Evolutionary conservation across 2,113 vertebrate species (phyloP).

Genomic region (Gnathonemus echidnorhynchus): DNA sequence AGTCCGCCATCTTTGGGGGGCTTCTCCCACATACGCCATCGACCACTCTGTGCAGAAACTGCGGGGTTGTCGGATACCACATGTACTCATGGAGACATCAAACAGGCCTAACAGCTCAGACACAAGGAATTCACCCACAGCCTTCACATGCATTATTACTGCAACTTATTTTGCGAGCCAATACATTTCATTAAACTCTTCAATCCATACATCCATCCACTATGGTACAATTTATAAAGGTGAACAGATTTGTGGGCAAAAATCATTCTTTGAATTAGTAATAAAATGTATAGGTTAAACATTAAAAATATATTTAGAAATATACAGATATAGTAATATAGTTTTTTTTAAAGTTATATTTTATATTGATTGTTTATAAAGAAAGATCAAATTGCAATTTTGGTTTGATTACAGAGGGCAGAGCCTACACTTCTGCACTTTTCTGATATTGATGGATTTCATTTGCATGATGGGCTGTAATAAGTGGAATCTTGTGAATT

Average conservation of each 20-base stretch:
- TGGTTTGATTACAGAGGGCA: neutral
- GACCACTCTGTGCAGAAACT: constrained; percentile 82
- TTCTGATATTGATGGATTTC: neutral
- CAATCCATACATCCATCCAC: neutral
- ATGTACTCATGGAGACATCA: neutral
- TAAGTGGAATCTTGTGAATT: neutral
- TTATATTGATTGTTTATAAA: neutral
- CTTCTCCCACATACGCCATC: constrained; percentile 78
- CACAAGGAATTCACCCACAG: neutral
- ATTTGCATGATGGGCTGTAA: neutral
- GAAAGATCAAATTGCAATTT: neutral
- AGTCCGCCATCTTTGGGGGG: constrained; percentile 65
- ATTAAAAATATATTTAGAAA: neutral
- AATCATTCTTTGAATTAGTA: too few species aligned
- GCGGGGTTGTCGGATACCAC: neutral
- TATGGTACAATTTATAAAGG: too few species aligned
- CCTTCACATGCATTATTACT: neutral
- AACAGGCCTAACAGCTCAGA: neutral
- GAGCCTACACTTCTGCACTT: neutral
- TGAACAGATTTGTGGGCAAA: too few species aligned
- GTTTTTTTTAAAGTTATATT: too few species aligned
- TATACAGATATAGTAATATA: too few species aligned
- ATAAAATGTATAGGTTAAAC: neutral
- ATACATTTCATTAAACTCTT: neutral
- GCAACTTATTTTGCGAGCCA: neutral